A percentile compares a stretch with the other conserved stretches of the same genome.
Evolutionary conservation across 2,113 vertebrate genomes (phyloP).

Genomic region (Notechis scutatus): DNA sequence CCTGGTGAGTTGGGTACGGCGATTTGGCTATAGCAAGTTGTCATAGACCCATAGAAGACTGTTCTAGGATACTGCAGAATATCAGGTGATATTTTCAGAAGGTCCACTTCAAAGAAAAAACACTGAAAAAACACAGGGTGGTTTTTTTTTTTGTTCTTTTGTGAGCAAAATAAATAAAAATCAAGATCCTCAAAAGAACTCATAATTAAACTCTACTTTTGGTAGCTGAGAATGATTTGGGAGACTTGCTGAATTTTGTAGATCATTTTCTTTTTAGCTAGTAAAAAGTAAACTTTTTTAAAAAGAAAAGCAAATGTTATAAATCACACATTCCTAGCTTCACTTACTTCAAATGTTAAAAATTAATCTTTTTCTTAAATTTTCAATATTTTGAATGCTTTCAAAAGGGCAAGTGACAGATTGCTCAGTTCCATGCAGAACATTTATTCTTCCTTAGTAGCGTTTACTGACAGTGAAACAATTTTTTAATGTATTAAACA

Average conservation of each 20-base stretch:
- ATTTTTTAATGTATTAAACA: conserved; percentile 46
- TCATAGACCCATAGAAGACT: no score
- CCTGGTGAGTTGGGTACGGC: no score
- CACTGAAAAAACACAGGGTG: background rate
- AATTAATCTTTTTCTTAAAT: conserved; percentile 71
- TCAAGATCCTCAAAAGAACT: background rate
- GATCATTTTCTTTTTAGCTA: conserved; percentile 49
- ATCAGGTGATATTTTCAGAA: background rate
- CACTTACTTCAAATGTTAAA: conserved; percentile 72
- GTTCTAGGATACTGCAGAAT: background rate
- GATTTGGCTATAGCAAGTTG: no score
- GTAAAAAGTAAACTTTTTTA: conserved; percentile 5
- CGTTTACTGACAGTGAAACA: conserved; percentile 55
- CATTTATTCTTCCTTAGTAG: conserved; percentile 64
- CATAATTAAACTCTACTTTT: background rate
- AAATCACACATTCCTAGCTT: conserved; percentile 69
- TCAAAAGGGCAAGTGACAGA: conserved; percentile 79
- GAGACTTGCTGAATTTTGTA: conserved; percentile 27
- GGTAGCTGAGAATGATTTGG: background rate
- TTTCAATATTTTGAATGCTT: conserved; percentile 78
- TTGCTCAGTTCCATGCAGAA: conserved; percentile 74
- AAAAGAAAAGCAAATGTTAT: conserved; percentile 65
- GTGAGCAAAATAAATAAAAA: background rate
- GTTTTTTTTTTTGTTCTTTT: background rate
- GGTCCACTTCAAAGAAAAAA: background rate